Conservation (phyloP, 2,113 vertebrate species). For the human (Homo sapiens) region GRCh38 chr2:36220001-36220500, state of each 20-base stretch:
- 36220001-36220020: neutral
- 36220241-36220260: neutral
- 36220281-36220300: neutral
- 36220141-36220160: neutral
- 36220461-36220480: neutral
- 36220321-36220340: neutral
- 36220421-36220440: neutral
- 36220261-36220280: neutral
- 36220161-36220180: neutral
- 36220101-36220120: neutral
- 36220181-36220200: neutral
- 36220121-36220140: neutral
- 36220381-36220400: neutral
- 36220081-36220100: neutral
- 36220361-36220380: neutral
- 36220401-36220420: neutral
- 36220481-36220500: neutral
- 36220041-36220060: neutral
- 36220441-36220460: neutral
- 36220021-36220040: neutral
- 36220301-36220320: neutral
- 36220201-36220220: neutral
- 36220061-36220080: neutral
- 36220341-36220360: neutral
- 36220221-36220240: neutral